Conservation (phyloP, 2,113 vertebrate species). For the Cynoglossus semilaevis region DNA sequence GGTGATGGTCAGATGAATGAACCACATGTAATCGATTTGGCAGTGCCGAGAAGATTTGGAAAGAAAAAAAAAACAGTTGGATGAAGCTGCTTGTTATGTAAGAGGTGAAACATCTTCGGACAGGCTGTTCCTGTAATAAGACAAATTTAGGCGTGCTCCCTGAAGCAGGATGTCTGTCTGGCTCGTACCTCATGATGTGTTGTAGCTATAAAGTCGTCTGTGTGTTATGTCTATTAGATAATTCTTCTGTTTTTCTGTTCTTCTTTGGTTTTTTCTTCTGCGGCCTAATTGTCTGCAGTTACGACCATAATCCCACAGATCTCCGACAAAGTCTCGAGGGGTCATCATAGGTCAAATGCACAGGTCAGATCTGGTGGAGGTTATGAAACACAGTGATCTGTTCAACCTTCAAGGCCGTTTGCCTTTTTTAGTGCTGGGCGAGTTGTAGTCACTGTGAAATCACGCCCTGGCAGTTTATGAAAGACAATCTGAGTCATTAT, state of each 20-base stretch:
- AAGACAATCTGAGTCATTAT: conserved; percentile 37
- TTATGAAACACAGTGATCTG: conserved; percentile 27
- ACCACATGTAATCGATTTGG: conserved; percentile 23
- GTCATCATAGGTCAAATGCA: conserved; percentile 15
- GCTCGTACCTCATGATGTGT: conserved; percentile 25
- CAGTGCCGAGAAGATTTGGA: conserved; percentile 14
- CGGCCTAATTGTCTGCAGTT: conserved; percentile 26
- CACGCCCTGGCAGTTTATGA: conserved; percentile 26
- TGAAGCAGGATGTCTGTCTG: conserved; percentile 22
- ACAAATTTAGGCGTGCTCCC: conserved; percentile 13
- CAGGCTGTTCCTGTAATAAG: conserved; percentile 40
- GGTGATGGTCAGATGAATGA: conserved; percentile 14
- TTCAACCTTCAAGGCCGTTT: conserved; percentile 4
- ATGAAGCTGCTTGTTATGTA: conserved; percentile 48
- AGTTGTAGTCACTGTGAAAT: conserved; percentile 2
- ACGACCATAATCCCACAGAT: conserved; percentile 25
- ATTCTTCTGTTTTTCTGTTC: conserved; percentile 11
- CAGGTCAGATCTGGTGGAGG: conserved; percentile 7
- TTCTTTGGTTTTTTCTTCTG: conserved; percentile 15
- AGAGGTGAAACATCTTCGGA: conserved; percentile 38
- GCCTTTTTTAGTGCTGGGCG: conserved; percentile 29
- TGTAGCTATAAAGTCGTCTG: conserved; percentile 8
- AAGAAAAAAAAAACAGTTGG: conserved; percentile 7
- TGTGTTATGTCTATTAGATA: conserved; percentile 25
- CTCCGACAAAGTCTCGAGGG: conserved; percentile 31